Base-by-base conservation (phyloP, 30 jellyfish, hydroid and myxozoan genomes). In the Hydractinia symbiolongicarpus region DNA sequence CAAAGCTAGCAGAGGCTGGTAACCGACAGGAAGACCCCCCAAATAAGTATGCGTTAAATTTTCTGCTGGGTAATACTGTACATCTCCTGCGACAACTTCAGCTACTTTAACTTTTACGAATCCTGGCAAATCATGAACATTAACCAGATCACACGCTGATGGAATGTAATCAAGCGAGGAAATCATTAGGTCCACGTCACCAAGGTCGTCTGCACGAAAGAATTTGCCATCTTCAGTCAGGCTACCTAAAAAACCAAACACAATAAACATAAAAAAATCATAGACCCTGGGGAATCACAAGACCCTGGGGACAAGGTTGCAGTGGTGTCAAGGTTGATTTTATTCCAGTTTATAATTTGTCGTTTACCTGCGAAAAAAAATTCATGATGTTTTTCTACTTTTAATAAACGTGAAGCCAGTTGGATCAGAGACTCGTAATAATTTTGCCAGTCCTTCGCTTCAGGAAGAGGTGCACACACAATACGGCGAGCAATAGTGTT, bases 121-220 rank as follows among this genome's bases (percentile, higher is more conserved):
- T 64, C 74, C 74, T 7, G 74, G 74, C 4, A 7, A 13, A 7
- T 13, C 74, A 6, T 4, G 17, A 13, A 64, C 16, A 64, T 64
- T n/a, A n/a, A n/a, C 74, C 74, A 64, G 74, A 13, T 64, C 40
- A 44, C 40, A 2, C 52, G 74, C 74, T n/a, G 19, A 44, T n/a
- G 19, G 40, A 64, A 64, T 13, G 17, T 7, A 44, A 6, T 64
- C 8, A 44, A 64, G 40, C 74, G 74, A 64, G 40, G 19, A 64
- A 64, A 64, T n/a, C 74, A 64, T 64, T 44, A 64, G 9, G 16
- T 64, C 74, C 74, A 64, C 74, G 16, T 64, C 74, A 64, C 74
- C 40, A 6, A 64, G 74, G 40, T 64, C 19, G 4, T 64, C 74
- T 2, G 74, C 74, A 4, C 74, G 74, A 64, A n/a, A 64, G 17